Conservation (phyloP, 1,140 invertebrate species). For the Lethocerus indicus region DNA sequence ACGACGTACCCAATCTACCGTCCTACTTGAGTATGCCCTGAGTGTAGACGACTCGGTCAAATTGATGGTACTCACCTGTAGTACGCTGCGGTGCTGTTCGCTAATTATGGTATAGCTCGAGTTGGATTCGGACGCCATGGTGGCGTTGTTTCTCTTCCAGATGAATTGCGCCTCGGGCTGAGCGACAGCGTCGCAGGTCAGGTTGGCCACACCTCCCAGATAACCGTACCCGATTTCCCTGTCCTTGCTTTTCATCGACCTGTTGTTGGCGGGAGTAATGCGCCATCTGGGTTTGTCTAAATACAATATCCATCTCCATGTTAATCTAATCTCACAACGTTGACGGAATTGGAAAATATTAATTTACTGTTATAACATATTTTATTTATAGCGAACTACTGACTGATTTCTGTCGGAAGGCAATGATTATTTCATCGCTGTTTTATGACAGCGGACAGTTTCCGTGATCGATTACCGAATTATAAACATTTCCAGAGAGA, state of each 20-base stretch:
- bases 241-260: background rate
- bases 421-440: too few relatives aligned
- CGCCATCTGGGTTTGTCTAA: conserved; percentile 9
- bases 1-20: background rate
- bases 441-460: too few relatives aligned
- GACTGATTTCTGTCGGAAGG: too few relatives aligned
- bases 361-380: too few relatives aligned
- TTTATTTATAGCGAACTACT: too few relatives aligned
- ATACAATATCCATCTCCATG: too few relatives aligned
- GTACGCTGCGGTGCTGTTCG: background rate
- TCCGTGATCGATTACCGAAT: too few relatives aligned
- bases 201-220: conserved; percentile 5
- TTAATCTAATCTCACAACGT: too few relatives aligned
- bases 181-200: conserved; percentile 5
- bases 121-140: too few relatives aligned
- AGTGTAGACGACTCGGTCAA: background rate
- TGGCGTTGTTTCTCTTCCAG: conserved; percentile 7
- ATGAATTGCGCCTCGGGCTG: conserved; percentile 1
- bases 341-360: too few relatives aligned
- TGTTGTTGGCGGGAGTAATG: background rate
- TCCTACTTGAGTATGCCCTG: background rate
- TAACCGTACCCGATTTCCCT: conserved; percentile 2
- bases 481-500: too few relatives aligned
- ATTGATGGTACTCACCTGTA: background rate
- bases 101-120: background rate